Evolutionary conservation across 2,888 invertebrate genomes (phyloP).

Genomic region (Ectemnius lituratus): DNA sequence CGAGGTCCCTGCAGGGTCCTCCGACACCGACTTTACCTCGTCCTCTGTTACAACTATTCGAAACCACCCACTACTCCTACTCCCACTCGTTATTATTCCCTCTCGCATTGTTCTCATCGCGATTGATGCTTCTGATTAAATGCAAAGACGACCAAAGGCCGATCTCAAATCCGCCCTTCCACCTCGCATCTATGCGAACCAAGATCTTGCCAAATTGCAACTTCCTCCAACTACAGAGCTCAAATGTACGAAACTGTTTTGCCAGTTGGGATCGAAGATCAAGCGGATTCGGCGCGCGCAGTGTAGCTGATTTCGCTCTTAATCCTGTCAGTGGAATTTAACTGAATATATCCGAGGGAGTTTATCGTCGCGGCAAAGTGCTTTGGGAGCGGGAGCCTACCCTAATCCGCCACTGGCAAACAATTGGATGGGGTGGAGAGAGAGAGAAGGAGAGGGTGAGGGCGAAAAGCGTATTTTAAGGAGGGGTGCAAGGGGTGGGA

Average conservation of each 20-base stretch:
- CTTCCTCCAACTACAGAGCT: no score
- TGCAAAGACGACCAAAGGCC: not conserved
- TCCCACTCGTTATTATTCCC: not conserved
- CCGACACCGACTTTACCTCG: not conserved
- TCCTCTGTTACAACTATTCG: not conserved
- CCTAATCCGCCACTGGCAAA: not conserved
- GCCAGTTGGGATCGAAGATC: no score
- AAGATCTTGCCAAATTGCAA: no score
- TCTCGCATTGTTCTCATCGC: not conserved
- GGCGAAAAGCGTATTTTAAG: slow-evolving; percentile 1
- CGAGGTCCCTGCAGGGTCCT: not conserved
- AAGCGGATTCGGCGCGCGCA: no score
- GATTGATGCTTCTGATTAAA: not conserved
- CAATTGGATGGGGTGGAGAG: not conserved
- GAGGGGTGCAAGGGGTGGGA: not conserved
- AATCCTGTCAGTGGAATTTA: no score
- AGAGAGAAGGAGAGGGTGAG: not conserved
- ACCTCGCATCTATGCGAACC: no score
- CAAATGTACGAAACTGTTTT: no score
- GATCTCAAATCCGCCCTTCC: no score
- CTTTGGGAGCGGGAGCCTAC: not conserved
- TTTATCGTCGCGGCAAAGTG: not conserved
- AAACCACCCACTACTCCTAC: not conserved
- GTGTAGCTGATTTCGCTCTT: no score
- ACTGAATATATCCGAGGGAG: no score